Conservation (phyloP, 2,113 vertebrate species). For the Spilogale gracilis region DNA sequence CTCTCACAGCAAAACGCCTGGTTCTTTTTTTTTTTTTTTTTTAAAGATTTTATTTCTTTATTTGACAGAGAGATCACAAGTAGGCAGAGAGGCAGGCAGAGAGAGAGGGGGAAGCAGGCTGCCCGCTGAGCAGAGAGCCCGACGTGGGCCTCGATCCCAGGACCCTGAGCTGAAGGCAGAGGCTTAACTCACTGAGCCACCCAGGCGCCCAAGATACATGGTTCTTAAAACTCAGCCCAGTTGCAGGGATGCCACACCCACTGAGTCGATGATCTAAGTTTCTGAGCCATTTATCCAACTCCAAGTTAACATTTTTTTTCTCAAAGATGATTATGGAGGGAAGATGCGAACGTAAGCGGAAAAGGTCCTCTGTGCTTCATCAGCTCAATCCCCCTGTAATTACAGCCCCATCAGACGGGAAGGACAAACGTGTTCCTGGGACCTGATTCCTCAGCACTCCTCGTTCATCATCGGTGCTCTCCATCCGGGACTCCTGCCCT, state of each 20-base stretch:
- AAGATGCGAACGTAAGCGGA: conserved; percentile 62
- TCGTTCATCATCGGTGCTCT: neutral
- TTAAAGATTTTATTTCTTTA: no score
- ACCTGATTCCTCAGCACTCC: neutral
- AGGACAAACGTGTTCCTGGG: conserved; percentile 30
- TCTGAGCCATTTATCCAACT: conserved; percentile 67
- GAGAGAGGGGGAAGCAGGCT: no score
- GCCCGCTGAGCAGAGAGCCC: no score
- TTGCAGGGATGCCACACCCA: neutral
- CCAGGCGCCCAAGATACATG: no score
- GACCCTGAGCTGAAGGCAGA: no score
- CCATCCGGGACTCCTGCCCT: neutral
- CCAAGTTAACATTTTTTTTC: conserved; percentile 74
- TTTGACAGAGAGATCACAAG: no score
- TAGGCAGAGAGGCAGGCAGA: no score
- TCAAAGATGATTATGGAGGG: conserved; percentile 70
- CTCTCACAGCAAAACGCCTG: neutral
- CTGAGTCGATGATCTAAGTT: conserved; percentile 37
- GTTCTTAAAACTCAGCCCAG: neutral
- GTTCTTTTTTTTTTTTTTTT: no score
- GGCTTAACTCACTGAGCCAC: no score
- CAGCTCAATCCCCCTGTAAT: conserved; percentile 69
- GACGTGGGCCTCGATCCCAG: no score
- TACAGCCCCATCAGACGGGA: conserved; percentile 43
- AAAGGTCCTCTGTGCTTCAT: conserved; percentile 62